Percentiles rank a stretch among this genome's conserved stretches.
These are phyloP conservation scores for Opisthocomus hoazin DNA, from an alignment of 2,113 vertebrate species.

Conservation along the genomic window DNA sequence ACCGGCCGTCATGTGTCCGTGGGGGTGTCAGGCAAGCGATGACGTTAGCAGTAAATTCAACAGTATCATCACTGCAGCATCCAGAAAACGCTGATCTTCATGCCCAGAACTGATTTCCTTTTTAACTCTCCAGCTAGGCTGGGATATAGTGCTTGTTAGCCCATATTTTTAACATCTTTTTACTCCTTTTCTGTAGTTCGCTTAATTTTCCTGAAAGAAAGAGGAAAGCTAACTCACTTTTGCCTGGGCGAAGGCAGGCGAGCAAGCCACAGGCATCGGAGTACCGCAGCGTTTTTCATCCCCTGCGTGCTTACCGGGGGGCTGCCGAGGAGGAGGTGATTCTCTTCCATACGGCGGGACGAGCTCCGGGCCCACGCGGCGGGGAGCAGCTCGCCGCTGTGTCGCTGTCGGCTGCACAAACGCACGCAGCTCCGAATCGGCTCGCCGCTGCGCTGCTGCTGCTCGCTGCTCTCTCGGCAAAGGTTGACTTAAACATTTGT, in stretches of 20 bases:
- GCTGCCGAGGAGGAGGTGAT: background rate
- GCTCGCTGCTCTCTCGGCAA: background rate
- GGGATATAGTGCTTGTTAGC: background rate
- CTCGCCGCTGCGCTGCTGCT: background rate
- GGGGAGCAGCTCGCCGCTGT: background rate
- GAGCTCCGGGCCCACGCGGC: background rate
- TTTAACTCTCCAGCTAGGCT: background rate
- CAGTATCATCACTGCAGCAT: background rate
- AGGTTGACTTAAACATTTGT: background rate
- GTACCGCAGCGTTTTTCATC: background rate
- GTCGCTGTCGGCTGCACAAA: background rate
- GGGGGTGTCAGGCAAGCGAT: background rate
- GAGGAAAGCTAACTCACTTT: background rate
- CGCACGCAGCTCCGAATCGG: background rate
- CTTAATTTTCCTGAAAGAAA: background rate
- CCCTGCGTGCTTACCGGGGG: background rate
- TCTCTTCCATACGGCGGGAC: too few species aligned
- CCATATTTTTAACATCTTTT: background rate
- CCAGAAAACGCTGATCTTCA: background rate
- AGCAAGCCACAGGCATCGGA: rapidly evolving
- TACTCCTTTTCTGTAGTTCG: background rate
- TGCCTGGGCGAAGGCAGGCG: background rate
- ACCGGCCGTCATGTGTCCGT: background rate
- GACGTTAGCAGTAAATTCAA: background rate
- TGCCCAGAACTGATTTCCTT: background rate